Conservation (phyloP, 2,113 vertebrate genomes). For the Antechinus flavipes region DNA sequence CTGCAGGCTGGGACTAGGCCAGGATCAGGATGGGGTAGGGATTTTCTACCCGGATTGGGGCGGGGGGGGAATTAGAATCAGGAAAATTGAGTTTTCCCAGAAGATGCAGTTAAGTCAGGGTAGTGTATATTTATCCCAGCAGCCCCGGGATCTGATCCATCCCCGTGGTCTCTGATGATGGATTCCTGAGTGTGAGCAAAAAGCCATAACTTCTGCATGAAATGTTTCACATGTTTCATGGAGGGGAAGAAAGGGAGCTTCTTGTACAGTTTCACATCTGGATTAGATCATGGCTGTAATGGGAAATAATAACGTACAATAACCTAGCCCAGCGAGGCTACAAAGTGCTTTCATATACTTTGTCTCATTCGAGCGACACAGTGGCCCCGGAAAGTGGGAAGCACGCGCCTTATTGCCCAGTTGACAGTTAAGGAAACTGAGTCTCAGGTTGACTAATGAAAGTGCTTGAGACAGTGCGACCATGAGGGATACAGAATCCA, state of each 20-base stretch:
- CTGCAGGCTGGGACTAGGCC: neutral
- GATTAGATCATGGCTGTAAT: neutral
- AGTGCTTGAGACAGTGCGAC: neutral
- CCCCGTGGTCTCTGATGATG: neutral
- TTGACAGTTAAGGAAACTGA: neutral
- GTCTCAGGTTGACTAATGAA: neutral
- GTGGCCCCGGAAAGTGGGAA: neutral
- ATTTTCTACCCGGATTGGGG: neutral
- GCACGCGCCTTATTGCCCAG: neutral
- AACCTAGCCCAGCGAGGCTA: neutral
- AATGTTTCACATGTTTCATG: too few species aligned
- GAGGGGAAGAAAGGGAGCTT: neutral
- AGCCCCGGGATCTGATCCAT: neutral
- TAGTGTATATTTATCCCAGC: neutral
- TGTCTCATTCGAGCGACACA: neutral
- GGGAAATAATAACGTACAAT: neutral
- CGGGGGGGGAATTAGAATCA: neutral
- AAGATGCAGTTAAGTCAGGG: neutral
- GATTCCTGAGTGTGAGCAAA: neutral
- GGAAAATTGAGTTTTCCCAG: conserved; percentile 26
- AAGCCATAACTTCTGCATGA: neutral
- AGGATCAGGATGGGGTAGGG: neutral
- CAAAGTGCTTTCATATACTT: neutral
- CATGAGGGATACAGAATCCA: neutral
- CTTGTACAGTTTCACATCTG: neutral